These are phyloP conservation scores for Periparus ater DNA, from an alignment of 2,797 vertebrate species.

Conservation along the genomic window DNA sequence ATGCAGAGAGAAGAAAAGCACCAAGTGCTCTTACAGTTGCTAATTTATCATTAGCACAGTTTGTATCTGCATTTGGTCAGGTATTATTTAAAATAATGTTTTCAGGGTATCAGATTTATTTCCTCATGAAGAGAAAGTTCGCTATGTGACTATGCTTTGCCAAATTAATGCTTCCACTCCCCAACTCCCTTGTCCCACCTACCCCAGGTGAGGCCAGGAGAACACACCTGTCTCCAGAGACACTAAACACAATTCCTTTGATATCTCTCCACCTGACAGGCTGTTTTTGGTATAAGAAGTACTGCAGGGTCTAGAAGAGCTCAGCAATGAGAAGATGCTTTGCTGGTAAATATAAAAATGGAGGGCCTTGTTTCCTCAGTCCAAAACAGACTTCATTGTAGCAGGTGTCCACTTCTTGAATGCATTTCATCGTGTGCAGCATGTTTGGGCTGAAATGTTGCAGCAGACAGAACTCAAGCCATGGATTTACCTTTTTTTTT, in stretches of 20 bases:
- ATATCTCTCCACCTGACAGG: neutral
- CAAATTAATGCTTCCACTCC: neutral
- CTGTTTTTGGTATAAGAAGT: neutral
- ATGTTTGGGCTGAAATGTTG: neutral
- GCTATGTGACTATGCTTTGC: neutral
- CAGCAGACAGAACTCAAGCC: neutral
- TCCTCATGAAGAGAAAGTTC: neutral
- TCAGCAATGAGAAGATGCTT: neutral
- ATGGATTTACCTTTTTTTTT: neutral
- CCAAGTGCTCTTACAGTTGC: neutral
- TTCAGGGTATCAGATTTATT: neutral
- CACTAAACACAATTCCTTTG: neutral
- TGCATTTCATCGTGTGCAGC: neutral
- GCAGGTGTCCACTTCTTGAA: neutral
- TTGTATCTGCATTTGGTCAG: neutral
- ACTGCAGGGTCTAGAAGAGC: neutral
- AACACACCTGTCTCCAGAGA: neutral
- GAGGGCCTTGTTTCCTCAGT: neutral
- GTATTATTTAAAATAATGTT: neutral
- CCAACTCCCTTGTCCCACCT: neutral
- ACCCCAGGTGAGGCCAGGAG: neutral
- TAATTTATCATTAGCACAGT: neutral
- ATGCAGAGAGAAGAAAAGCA: neutral
- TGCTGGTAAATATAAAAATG: neutral
- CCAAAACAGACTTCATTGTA: neutral